Conservation (phyloP, 2,888 invertebrate species). For the Synergus gifuensis region DNA sequence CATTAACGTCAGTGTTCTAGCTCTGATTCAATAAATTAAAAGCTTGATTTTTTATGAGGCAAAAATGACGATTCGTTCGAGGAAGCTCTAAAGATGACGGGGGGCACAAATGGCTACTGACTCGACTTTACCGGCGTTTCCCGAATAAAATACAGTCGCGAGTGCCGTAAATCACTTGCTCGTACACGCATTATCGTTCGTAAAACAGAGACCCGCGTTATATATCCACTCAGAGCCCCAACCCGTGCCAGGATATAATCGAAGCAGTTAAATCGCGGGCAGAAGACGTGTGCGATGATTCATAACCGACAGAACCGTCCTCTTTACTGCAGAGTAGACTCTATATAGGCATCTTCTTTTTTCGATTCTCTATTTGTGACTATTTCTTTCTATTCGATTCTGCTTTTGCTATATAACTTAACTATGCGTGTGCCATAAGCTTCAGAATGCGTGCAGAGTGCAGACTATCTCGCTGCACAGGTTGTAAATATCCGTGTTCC, state of each 20-base stretch:
- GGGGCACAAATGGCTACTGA: constrained; percentile 51
- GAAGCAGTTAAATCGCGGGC: constrained; percentile 58
- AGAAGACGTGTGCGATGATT: constrained; percentile 61
- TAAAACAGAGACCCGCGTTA: constrained; percentile 55
- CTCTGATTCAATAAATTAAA: constrained; percentile 41
- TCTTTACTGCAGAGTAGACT: constrained; percentile 29
- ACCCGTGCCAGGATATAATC: constrained; percentile 58
- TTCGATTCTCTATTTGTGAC: constrained; percentile 48
- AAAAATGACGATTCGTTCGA: constrained; percentile 23
- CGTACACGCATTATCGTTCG: constrained; percentile 54
- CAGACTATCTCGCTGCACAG: not conserved
- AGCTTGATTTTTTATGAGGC: constrained; percentile 30
- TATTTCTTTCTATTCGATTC: constrained; percentile 49
- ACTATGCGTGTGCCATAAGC: constrained; percentile 43
- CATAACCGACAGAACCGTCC: constrained; percentile 53
- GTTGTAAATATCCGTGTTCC: constrained; percentile 2
- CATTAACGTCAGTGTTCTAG: constrained; percentile 40
- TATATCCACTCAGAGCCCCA: constrained; percentile 49
- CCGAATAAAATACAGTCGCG: constrained; percentile 51
- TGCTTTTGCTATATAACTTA: constrained; percentile 45
- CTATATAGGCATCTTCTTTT: constrained; percentile 49
- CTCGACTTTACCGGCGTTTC: constrained; percentile 49
- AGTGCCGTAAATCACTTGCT: constrained; percentile 50
- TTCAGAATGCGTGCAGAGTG: constrained; percentile 40
- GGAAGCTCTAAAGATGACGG: constrained; percentile 35